Evolutionary conservation across 2,797 vertebrate genomes (phyloP).

Genomic region (Tapirus indicus): DNA sequence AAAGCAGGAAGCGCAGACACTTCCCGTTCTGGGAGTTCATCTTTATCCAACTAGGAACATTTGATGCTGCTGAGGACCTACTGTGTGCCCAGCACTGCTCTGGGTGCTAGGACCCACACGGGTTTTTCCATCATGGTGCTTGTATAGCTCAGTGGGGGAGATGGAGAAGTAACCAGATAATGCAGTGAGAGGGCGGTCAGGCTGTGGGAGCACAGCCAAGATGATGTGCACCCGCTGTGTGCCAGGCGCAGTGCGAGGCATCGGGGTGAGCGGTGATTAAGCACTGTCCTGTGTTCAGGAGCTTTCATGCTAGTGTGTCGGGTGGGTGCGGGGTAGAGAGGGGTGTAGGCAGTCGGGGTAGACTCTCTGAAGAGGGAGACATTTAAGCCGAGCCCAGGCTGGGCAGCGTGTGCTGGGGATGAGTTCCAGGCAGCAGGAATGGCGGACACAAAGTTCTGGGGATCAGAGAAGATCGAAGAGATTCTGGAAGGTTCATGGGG

Average conservation of each 20-base stretch:
- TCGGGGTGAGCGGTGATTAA: background rate
- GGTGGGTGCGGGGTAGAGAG: background rate
- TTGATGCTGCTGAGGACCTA: background rate
- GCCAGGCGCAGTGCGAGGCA: background rate
- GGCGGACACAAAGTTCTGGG: background rate
- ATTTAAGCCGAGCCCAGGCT: background rate
- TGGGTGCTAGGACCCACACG: background rate
- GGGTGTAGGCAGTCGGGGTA: background rate
- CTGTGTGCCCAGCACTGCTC: background rate
- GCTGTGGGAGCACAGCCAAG: background rate
- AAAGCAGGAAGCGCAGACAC: too few relatives aligned
- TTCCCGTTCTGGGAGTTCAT: accelerated
- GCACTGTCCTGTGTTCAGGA: background rate
- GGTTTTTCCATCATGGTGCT: background rate
- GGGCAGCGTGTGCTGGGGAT: too few relatives aligned
- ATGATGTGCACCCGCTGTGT: background rate
- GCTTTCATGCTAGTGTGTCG: background rate
- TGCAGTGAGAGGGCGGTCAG: background rate
- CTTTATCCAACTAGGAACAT: background rate
- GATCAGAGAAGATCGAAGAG: background rate
- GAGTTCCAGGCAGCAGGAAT: background rate
- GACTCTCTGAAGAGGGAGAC: background rate
- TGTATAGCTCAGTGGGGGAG: background rate
- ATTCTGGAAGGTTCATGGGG: background rate
- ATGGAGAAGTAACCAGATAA: background rate